Evolutionary conservation across 2,113 vertebrate species (phyloP), one percentile per base, ranked within the genome.

Genomic region (Corythornis madagascariensis): DNA sequence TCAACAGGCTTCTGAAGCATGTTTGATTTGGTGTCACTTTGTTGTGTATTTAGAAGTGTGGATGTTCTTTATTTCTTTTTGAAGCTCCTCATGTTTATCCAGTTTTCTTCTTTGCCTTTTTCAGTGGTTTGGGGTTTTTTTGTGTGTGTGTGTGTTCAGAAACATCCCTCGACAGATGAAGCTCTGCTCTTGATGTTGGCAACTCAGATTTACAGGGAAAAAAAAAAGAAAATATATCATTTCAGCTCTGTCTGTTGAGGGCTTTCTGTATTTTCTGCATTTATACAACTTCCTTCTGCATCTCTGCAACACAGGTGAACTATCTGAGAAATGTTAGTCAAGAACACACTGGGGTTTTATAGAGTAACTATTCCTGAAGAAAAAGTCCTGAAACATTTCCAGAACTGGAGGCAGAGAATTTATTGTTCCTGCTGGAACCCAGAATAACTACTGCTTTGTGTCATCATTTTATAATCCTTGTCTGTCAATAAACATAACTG

Each of bases 401-500:
- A 97, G 91, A 95, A 70, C 73, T 86, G 61, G 93, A 96, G 83
- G 95, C 90, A 94, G 77, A 88, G 93, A 96, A 96, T 97, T 96
- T 97, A 96, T 97, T 94, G 94, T 92, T 95, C 96, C 87, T 96
- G 56, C 74, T 95, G 95, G 93, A 93, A 95, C 83, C 77, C 93
- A 93, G 92, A 92, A 95, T 95, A 97, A 96, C 91, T 95, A 92
- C 83, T 96, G 93, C 90, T 96, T 96, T 96, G 95, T 95, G 95
- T 88, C 93, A 94, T 95, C 89, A 81, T 96, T 96, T 97, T 97
- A 95, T 95, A 97, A 96, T 94, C 87, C 90, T 95, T 95, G 92
- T 93, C 93, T 97, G 95, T 96, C 95, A 96, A 97, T 95, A 97
- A 96, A 94, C 92, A 95, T 95, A 96, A 97, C 74, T 94, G 89